Evolutionary conservation across 2,113 vertebrate genomes (phyloP).

Genomic region (Terrapene triunguis): DNA sequence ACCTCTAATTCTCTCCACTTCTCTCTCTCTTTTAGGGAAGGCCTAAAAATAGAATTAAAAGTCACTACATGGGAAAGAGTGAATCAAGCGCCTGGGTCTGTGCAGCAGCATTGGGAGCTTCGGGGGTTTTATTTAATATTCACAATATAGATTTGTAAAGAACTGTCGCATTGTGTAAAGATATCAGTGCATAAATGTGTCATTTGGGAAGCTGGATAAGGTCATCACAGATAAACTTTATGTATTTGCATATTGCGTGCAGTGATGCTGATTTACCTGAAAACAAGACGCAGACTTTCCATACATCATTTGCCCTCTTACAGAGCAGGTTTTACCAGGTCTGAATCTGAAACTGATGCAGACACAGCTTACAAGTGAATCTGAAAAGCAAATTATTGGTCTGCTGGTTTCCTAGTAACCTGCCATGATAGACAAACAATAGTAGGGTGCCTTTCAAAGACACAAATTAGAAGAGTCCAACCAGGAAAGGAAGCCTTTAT

Average conservation of each 20-base stretch:
- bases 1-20: background rate
- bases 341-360: background rate
- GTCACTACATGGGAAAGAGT: too few relatives aligned
- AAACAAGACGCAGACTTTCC: background rate
- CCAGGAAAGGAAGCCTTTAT: background rate
- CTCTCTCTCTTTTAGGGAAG: background rate
- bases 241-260: background rate
- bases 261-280: background rate
- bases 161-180: background rate
- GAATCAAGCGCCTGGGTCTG: background rate
- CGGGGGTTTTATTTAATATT: background rate
- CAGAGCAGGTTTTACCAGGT: background rate
- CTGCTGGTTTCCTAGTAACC: background rate
- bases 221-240: background rate
- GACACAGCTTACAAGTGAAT: background rate
- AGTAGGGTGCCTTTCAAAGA: background rate
- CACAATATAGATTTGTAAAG: background rate
- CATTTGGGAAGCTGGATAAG: background rate
- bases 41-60: background rate
- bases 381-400: background rate
- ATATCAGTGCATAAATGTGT: background rate
- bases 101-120: background rate
- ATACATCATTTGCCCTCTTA: background rate
- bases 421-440: background rate
- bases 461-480: background rate